phyloP scores from a whole-genome alignment of 1,140 invertebrate genomes.

The Ips nitidus region DNA sequence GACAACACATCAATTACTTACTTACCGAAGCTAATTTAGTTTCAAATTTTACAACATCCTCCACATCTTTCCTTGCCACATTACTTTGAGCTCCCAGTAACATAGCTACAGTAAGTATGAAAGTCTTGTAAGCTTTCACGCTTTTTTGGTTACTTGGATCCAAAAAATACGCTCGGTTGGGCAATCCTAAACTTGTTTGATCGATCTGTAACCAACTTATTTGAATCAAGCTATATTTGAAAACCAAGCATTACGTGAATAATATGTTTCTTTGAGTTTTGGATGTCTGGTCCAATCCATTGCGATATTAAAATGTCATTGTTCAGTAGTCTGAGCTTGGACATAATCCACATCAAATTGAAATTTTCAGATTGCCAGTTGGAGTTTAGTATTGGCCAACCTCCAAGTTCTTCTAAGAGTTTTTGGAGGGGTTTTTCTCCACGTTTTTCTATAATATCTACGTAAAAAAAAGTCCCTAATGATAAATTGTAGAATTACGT shows the following conservation, averaged over 20 bases:
- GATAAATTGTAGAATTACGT: constrained; percentile 29
- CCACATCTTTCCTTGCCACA: constrained; percentile 64
- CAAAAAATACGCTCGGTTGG: constrained; percentile 84
- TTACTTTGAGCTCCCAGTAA: constrained; percentile 65
- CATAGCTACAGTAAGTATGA: constrained; percentile 69
- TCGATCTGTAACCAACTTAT: constrained; percentile 64
- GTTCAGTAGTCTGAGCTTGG: constrained; percentile 75
- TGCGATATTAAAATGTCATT: constrained; percentile 81
- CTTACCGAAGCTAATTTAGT: constrained; percentile 70
- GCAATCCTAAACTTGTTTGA: constrained; percentile 81
- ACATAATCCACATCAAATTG: constrained; percentile 75
- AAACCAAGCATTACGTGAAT: constrained; percentile 65
- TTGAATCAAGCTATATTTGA: not conserved
- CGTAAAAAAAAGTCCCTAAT: too few relatives aligned
- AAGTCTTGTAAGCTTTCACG: constrained; percentile 75
- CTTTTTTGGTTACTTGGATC: constrained; percentile 67
- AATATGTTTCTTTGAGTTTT: constrained; percentile 81
- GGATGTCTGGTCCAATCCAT: constrained; percentile 85
- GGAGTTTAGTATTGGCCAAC: constrained; percentile 77
- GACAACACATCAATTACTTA: constrained; percentile 9
- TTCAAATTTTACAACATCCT: constrained; percentile 81
- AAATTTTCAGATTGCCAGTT: constrained; percentile 66
- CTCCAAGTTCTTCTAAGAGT: constrained; percentile 73
- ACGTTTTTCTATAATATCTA: constrained; percentile 66
- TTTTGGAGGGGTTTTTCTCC: constrained; percentile 70